phyloP scores from a whole-genome alignment of 37 sponge, comb jelly and placozoan genomes.

The Sycon ciliatum region DNA sequence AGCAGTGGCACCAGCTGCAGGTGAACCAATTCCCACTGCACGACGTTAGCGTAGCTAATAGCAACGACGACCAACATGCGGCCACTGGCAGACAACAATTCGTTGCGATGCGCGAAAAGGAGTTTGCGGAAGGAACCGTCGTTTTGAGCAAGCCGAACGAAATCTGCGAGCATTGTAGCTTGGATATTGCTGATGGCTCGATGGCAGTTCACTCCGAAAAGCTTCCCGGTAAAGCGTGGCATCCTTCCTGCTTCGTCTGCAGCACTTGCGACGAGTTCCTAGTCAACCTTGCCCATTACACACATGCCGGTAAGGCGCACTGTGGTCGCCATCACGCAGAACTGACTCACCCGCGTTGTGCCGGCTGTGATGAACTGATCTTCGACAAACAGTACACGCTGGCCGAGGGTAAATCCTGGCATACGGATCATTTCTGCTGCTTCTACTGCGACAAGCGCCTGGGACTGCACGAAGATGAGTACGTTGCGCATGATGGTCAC shows the following conservation, averaged over 20 bases:
- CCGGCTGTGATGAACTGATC: slow-evolving; percentile 80
- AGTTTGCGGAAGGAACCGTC: too few species aligned
- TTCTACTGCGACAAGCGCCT: slow-evolving; percentile 55
- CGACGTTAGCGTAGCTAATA: too few species aligned
- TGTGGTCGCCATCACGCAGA: slow-evolving; percentile 81
- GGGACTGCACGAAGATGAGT: slow-evolving; percentile 49
- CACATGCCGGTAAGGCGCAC: slow-evolving; percentile 40
- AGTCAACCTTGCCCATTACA: slow-evolving; percentile 60
- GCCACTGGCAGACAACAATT: too few species aligned
- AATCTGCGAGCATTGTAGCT: too few species aligned
- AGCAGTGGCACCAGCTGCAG: too few species aligned
- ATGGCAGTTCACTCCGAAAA: too few species aligned
- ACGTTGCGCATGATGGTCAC: slow-evolving; percentile 22
- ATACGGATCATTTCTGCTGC: slow-evolving; percentile 78
- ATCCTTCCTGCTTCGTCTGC: slow-evolving; percentile 37
- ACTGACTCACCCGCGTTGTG: slow-evolving; percentile 46
- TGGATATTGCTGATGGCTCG: too few species aligned
- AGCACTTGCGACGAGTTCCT: slow-evolving; percentile 58
- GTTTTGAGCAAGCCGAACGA: too few species aligned
- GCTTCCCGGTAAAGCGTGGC: too few species aligned
- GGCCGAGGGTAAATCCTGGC: slow-evolving; percentile 58
- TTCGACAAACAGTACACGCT: slow-evolving; percentile 58
- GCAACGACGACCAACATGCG: too few species aligned
- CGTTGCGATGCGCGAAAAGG: too few species aligned
- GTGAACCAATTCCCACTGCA: too few species aligned